Evolutionary conservation across 2,113 vertebrate genomes (phyloP).

Genomic region (Amphiprion percula): DNA sequence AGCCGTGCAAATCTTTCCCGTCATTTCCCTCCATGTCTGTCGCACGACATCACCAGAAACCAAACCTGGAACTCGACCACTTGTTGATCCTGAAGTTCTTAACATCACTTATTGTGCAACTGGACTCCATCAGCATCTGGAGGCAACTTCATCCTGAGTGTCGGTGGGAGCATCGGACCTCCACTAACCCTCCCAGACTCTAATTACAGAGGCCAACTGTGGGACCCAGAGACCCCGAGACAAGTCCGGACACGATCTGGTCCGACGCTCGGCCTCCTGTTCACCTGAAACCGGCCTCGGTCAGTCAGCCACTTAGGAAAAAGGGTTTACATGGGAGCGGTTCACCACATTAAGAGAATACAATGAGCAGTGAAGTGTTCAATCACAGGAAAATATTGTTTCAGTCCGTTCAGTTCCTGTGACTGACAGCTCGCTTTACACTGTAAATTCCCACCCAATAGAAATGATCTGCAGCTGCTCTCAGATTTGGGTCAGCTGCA

Average conservation of each 20-base stretch:
- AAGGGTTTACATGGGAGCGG: conserved; percentile 35
- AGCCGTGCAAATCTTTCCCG: background rate
- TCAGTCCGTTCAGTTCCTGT: conserved; percentile 47
- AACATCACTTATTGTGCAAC: background rate
- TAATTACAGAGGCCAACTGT: conserved; percentile 62
- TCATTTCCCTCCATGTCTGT: background rate
- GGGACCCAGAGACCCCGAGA: conserved; percentile 21
- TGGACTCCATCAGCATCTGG: conserved; percentile 2
- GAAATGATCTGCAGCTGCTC: background rate
- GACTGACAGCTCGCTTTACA: conserved; percentile 31
- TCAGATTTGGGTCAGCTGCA: background rate
- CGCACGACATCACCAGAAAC: background rate
- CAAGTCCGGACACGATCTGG: conserved; percentile 46
- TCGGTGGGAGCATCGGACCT: background rate
- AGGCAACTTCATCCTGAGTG: conserved; percentile 2
- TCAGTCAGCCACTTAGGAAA: too few relatives aligned
- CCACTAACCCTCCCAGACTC: conserved; percentile 21
- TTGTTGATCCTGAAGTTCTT: background rate
- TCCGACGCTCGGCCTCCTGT: conserved; percentile 11
- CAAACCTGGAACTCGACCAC: accelerated
- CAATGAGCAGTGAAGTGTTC: conserved; percentile 47
- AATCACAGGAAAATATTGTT: conserved; percentile 57
- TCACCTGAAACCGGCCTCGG: too few relatives aligned
- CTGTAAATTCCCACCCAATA: conserved; percentile 19
- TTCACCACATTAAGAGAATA: conserved; percentile 31